A percentile compares a stretch with the other conserved stretches of the same genome.
These are phyloP conservation scores for Gavialis gangeticus DNA, from an alignment of 2,113 vertebrate genomes.

Conservation along the genomic window DNA sequence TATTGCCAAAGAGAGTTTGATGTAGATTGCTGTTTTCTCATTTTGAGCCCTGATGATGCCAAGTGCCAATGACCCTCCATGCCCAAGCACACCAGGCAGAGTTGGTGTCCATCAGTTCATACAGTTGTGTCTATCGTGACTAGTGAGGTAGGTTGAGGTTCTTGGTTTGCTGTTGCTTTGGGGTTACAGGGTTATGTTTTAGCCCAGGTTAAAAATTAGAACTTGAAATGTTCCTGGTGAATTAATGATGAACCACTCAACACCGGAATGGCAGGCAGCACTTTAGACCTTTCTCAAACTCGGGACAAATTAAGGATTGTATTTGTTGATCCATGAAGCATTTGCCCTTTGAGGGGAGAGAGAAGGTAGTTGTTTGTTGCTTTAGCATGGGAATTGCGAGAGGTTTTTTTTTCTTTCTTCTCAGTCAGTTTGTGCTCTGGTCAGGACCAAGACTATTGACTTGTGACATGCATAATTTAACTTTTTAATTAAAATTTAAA, in stretches of 20 bases:
- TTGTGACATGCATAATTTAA: background rate
- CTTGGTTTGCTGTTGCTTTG: background rate
- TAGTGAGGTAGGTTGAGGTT: background rate
- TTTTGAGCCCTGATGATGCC: background rate
- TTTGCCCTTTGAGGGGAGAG: background rate
- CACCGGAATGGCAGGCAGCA: background rate
- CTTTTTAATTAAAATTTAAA: background rate
- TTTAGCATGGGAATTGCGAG: background rate
- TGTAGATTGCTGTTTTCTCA: background rate
- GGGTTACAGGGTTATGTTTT: background rate
- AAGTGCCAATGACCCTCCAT: background rate
- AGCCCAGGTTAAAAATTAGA: background rate
- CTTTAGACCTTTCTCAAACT: background rate
- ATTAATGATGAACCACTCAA: background rate
- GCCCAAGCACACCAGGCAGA: background rate
- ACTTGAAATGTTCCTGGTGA: background rate
- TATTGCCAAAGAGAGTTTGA: background rate
- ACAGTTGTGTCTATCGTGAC: background rate
- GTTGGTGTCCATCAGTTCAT: background rate
- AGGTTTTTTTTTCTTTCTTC: background rate
- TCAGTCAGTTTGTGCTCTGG: background rate
- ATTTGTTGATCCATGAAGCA: background rate
- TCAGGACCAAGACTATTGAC: background rate
- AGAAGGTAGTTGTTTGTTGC: background rate
- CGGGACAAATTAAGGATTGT: background rate